Percentiles rank a stretch among this genome's conserved stretches.
Evolutionary conservation across 1,140 invertebrate genomes (phyloP).

Genomic region (Pseudobourletiella spinata): DNA sequence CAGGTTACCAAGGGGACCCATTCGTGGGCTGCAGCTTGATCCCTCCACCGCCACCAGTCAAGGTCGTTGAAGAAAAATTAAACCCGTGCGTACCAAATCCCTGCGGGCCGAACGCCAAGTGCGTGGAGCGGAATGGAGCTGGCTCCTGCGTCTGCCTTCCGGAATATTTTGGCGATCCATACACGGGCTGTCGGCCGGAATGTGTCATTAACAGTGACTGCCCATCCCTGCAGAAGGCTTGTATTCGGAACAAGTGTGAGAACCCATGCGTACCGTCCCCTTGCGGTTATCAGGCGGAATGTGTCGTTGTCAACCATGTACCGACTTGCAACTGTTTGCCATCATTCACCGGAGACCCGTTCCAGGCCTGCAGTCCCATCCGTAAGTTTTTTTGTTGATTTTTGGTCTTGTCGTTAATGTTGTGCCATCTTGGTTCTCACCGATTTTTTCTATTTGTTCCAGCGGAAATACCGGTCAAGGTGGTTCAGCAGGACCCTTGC

Average conservation of each 20-base stretch:
- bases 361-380: slow-evolving; percentile 52
- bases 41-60: background rate
- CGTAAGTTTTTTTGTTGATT: no score
- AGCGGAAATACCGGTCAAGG: slow-evolving; percentile 42
- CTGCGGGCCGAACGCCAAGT: slow-evolving; percentile 54
- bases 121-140: slow-evolving; percentile 30
- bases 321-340: slow-evolving; percentile 39
- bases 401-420: no score
- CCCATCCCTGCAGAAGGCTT: slow-evolving; percentile 39
- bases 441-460: slow-evolving; percentile 25
- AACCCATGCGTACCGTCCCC: slow-evolving; percentile 41
- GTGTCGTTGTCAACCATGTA: slow-evolving; percentile 34
- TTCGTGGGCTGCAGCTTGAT: background rate
- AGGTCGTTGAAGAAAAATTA: background rate
- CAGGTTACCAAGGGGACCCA: slow-evolving; percentile 58
- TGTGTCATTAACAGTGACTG: slow-evolving; percentile 48
- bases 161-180: slow-evolving; percentile 57
- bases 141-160: slow-evolving; percentile 56
- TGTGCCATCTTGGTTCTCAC: no score
- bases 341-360: slow-evolving; percentile 52
- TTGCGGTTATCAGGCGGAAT: slow-evolving; percentile 40
- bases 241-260: slow-evolving; percentile 36
- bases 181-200: slow-evolving; percentile 54
- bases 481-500: slow-evolving; percentile 44
- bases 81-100: slow-evolving; percentile 53